These are phyloP conservation scores for Drosophila gunungcola DNA, from an alignment of 1,140 invertebrate species.

Conservation along the genomic window DNA sequence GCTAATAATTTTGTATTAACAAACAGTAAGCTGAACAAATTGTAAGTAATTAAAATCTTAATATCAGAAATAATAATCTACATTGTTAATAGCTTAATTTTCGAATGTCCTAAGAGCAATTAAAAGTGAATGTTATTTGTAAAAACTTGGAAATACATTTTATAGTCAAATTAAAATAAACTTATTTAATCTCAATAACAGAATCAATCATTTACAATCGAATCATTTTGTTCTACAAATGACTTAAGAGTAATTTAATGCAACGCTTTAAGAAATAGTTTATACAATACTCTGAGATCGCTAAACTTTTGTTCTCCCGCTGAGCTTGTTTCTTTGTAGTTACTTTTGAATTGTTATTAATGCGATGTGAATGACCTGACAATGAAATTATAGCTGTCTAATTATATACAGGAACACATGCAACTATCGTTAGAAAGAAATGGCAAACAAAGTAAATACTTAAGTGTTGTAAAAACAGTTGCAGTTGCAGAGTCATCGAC, in stretches of 20 bases:
- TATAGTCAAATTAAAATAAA: too few species aligned
- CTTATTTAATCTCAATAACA: neutral
- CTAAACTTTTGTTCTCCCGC: conserved; percentile 28
- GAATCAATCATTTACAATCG: neutral
- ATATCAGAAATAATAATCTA: neutral
- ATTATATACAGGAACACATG: conserved; percentile 13
- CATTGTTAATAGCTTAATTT: neutral
- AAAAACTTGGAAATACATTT: too few species aligned
- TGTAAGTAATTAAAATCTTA: neutral
- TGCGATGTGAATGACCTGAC: conserved; percentile 44
- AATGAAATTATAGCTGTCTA: conserved; percentile 47
- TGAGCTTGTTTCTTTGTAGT: conserved; percentile 10
- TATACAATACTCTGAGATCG: neutral
- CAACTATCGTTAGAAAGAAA: conserved; percentile 11
- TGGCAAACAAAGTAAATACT: conserved; percentile 13
- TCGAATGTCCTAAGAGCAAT: neutral
- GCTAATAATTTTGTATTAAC: neutral
- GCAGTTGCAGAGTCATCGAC: conserved; percentile 55
- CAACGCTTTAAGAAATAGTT: neutral
- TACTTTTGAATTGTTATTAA: conserved; percentile 24
- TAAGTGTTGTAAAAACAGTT: conserved; percentile 34
- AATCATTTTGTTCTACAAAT: neutral
- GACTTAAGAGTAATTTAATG: neutral
- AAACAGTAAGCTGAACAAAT: neutral
- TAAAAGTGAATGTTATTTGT: too few species aligned